phyloP scores from a whole-genome alignment of 2,113 vertebrate species.

The Eurypyga helias region DNA sequence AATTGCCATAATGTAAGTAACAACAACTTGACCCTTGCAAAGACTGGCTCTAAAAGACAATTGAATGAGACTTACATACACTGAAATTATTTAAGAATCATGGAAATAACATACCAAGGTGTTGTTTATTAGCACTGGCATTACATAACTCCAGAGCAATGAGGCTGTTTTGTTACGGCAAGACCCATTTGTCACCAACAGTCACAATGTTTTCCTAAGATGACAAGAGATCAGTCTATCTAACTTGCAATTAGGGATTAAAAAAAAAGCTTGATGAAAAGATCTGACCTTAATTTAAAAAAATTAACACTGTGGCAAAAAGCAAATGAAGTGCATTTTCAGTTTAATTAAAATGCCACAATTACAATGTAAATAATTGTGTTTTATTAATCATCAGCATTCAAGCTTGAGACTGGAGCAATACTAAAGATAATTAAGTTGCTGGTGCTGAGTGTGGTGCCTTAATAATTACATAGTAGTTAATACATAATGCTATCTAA shows the following conservation, averaged over 20 bases:
- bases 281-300: slow-evolving; percentile 57
- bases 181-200: slow-evolving; percentile 22
- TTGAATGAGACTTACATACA: not conserved
- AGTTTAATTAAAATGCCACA: slow-evolving; percentile 78
- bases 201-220: slow-evolving; percentile 15
- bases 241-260: slow-evolving; percentile 46
- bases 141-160: not conserved
- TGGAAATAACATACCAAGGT: not conserved
- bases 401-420: slow-evolving; percentile 76
- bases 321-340: slow-evolving; percentile 46
- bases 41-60: not conserved
- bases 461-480: slow-evolving; percentile 83
- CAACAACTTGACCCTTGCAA: not conserved
- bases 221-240: slow-evolving; percentile 52
- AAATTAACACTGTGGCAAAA: slow-evolving; percentile 57
- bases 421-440: slow-evolving; percentile 81
- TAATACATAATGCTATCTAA: slow-evolving; percentile 73
- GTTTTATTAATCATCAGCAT: slow-evolving; percentile 81
- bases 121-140: not conserved
- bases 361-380: slow-evolving; percentile 81
- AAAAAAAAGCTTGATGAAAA: slow-evolving; percentile 14
- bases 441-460: slow-evolving; percentile 50
- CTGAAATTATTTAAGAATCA: not conserved
- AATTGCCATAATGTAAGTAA: not conserved
- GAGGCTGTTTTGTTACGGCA: not conserved